Evolutionary conservation across 1,140 invertebrate genomes (phyloP).

Genomic region (Drosophila baimaii): DNA sequence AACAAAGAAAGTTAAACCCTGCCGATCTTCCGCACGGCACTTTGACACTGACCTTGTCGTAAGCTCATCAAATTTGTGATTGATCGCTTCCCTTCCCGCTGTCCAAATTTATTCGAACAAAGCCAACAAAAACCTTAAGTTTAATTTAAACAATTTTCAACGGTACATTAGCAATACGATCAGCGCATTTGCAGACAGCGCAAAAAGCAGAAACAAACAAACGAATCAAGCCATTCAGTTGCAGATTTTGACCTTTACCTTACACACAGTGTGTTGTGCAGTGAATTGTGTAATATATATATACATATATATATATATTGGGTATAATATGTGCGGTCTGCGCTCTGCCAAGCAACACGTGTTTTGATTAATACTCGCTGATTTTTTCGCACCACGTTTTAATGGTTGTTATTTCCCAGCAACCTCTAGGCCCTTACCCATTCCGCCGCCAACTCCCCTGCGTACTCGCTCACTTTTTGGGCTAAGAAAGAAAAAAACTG

Average conservation of each 20-base stretch:
- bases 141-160: constrained; percentile 26
- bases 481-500: constrained; percentile 47
- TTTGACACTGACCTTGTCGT: constrained; percentile 37
- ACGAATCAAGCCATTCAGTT: constrained; percentile 11
- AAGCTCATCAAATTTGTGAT: constrained; percentile 11
- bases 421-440: constrained; percentile 11
- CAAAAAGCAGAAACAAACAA: not conserved
- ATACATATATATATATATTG: not conserved
- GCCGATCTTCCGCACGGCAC: not conserved
- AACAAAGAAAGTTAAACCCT: constrained; percentile 17
- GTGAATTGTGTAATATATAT: constrained; percentile 46
- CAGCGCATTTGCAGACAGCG: not conserved
- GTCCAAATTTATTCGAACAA: constrained; percentile 5
- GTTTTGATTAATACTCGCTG: constrained; percentile 61
- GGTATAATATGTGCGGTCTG: constrained; percentile 26
- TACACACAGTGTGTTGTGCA: constrained; percentile 11
- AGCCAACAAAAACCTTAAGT: constrained; percentile 9
- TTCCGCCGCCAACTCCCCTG: not conserved
- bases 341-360: constrained; percentile 40
- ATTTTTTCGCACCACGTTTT: constrained; percentile 42
- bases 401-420: constrained; percentile 48
- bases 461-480: constrained; percentile 3
- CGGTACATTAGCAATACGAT: constrained; percentile 29
- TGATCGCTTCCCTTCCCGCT: constrained; percentile 17
- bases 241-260: constrained; percentile 57